These are phyloP conservation scores for Drosophila infuscata DNA, from an alignment of 2,888 invertebrate species.

Conservation along the genomic window DNA sequence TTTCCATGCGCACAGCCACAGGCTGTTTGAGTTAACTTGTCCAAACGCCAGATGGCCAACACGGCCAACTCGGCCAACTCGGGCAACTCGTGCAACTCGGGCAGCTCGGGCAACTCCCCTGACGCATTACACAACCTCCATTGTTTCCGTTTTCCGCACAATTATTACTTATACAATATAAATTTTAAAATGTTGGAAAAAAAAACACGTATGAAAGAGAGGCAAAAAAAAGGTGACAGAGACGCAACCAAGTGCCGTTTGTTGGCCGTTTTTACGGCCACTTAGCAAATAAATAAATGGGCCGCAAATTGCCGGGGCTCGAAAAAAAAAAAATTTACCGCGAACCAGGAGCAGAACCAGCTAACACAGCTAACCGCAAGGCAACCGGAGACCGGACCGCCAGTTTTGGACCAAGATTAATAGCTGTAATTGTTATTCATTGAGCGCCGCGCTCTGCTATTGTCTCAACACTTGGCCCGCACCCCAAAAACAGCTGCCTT, in stretches of 20 bases:
- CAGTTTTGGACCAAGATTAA: constrained; percentile 74
- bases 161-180: constrained; percentile 82
- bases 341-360: constrained; percentile 39
- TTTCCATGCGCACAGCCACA: constrained; percentile 67
- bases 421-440: constrained; percentile 79
- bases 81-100: background rate
- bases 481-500: constrained; percentile 52
- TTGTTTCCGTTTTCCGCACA: constrained; percentile 82
- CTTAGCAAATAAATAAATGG: constrained; percentile 82
- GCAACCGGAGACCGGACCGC: constrained; percentile 30
- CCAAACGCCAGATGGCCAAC: constrained; percentile 69
- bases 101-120: constrained; percentile 49
- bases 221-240: constrained; percentile 35
- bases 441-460: constrained; percentile 75
- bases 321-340: constrained; percentile 38
- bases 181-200: constrained; percentile 61
- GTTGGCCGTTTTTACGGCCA: constrained; percentile 78
- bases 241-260: constrained; percentile 45
- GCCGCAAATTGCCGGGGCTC: constrained; percentile 65
- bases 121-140: constrained; percentile 81
- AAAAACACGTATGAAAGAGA: constrained; percentile 26
- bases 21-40: constrained; percentile 56
- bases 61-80: constrained; percentile 38
- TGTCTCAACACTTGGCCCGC: constrained; percentile 71
- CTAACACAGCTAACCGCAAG: constrained; percentile 63